These are phyloP conservation scores for Eremophila alpestris DNA, from an alignment of 2,797 vertebrate genomes.

Conservation along the genomic window DNA sequence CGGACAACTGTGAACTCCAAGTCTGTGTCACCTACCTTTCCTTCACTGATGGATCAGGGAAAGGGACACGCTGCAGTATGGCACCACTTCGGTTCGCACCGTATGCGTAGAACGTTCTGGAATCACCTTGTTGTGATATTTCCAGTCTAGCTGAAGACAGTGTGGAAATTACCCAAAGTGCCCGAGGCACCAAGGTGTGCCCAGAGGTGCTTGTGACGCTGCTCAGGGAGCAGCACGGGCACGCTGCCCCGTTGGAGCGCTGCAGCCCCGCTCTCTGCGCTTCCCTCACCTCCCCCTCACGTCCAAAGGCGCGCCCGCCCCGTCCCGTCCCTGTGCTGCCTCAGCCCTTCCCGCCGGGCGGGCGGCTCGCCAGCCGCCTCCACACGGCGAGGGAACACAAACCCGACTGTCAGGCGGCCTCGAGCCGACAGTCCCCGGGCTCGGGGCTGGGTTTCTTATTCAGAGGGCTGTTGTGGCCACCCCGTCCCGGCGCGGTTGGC, in stretches of 20 bases:
- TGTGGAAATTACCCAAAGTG: not conserved
- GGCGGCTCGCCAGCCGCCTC: not conserved
- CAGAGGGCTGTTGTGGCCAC: not conserved
- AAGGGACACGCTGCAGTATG: rapidly evolving
- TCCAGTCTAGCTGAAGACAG: not conserved
- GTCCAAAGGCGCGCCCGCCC: not conserved
- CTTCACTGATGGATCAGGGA: rapidly evolving
- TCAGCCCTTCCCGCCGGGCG: not conserved
- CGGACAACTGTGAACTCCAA: not conserved
- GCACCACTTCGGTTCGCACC: not conserved
- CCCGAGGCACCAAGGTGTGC: not conserved
- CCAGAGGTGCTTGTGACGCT: not conserved
- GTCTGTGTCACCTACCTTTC: not conserved
- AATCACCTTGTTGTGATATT: not conserved
- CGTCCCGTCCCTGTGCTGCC: not conserved
- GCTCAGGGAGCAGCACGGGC: rapidly evolving
- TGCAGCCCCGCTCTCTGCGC: not conserved
- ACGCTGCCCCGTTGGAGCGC: not conserved
- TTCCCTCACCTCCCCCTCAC: not conserved
- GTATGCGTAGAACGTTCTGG: rapidly evolving
- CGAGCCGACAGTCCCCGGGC: not conserved
- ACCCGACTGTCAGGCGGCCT: not conserved
- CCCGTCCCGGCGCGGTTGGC: not conserved
- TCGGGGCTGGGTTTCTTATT: not conserved
- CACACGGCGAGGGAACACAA: not conserved